These are phyloP conservation scores for Cryptocheilus praepositus DNA, from an alignment of 2,888 invertebrate species.

Conservation along the genomic window DNA sequence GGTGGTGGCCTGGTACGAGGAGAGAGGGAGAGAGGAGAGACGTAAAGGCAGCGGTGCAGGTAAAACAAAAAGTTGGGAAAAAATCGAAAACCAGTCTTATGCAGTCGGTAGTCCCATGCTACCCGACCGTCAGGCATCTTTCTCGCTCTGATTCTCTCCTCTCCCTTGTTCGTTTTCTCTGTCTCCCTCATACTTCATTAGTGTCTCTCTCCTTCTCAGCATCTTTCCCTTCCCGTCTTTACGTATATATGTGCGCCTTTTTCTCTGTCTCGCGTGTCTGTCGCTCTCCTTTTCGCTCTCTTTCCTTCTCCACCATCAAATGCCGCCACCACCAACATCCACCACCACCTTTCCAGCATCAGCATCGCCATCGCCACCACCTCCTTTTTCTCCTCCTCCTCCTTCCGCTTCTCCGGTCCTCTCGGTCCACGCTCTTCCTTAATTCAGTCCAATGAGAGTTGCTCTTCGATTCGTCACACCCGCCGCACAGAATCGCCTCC, in stretches of 20 bases:
- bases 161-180: slow-evolving; percentile 23
- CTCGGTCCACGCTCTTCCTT: slow-evolving; percentile 69
- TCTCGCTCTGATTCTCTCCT: slow-evolving; percentile 34
- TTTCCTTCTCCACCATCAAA: not conserved
- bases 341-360: slow-evolving; percentile 31
- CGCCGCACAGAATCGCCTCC: slow-evolving; percentile 26
- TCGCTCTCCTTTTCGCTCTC: not conserved
- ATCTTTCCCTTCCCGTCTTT: slow-evolving; percentile 40
- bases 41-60: slow-evolving; percentile 47
- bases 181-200: slow-evolving; percentile 22
- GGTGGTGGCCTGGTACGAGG: slow-evolving; percentile 6
- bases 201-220: slow-evolving; percentile 20
- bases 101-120: slow-evolving; percentile 51
- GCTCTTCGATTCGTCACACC: slow-evolving; percentile 62
- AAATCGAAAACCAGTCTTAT: slow-evolving; percentile 65
- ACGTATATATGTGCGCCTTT: slow-evolving; percentile 1
- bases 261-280: slow-evolving; percentile 28
- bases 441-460: slow-evolving; percentile 70
- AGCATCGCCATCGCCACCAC: slow-evolving; percentile 55
- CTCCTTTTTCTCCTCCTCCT: slow-evolving; percentile 46
- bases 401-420: slow-evolving; percentile 56
- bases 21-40: slow-evolving; percentile 14
- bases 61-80: slow-evolving; percentile 63
- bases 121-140: slow-evolving; percentile 38
- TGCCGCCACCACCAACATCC: not conserved